Percentiles rank a stretch among this genome's conserved stretches.
Evolutionary conservation across 2,888 invertebrate genomes (phyloP).

Genomic region (Invenusta paracnida): DNA sequence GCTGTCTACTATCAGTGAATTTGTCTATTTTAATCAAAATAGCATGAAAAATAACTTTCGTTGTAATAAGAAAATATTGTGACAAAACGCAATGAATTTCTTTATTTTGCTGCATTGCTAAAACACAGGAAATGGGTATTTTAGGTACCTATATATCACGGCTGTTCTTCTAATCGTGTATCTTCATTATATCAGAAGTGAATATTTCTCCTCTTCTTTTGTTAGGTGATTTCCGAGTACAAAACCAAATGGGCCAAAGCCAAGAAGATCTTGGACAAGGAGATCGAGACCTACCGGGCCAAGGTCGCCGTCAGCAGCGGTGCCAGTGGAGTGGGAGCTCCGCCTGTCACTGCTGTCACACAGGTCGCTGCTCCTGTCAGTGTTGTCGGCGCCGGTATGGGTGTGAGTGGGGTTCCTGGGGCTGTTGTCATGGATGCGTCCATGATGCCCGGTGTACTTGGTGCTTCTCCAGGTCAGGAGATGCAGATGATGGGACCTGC

Average conservation of each 20-base stretch:
- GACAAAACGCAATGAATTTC: too few species aligned
- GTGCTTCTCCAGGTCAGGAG: neutral
- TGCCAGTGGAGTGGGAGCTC: neutral
- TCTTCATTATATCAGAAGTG: too few species aligned
- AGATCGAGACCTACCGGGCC: constrained; percentile 32
- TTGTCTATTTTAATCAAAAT: too few species aligned
- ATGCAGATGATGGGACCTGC: neutral
- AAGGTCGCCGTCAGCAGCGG: neutral
- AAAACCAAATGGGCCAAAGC: constrained; percentile 35
- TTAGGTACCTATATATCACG: too few species aligned
- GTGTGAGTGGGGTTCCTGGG: neutral
- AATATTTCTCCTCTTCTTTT: too few species aligned
- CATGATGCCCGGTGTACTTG: neutral
- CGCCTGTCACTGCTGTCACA: neutral
- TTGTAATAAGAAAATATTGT: too few species aligned
- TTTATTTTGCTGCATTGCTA: too few species aligned
- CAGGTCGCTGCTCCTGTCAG: neutral
- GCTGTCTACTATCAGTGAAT: too few species aligned
- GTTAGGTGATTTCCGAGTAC: constrained; percentile 34
- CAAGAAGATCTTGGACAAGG: constrained; percentile 32
- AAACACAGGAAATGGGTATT: too few species aligned
- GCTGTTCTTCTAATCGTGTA: too few species aligned
- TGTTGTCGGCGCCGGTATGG: neutral
- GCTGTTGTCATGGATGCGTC: neutral
- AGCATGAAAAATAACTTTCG: too few species aligned